phyloP scores from a whole-genome alignment of 2,888 invertebrate species.

The Branchipolynoe longqiensis region DNA sequence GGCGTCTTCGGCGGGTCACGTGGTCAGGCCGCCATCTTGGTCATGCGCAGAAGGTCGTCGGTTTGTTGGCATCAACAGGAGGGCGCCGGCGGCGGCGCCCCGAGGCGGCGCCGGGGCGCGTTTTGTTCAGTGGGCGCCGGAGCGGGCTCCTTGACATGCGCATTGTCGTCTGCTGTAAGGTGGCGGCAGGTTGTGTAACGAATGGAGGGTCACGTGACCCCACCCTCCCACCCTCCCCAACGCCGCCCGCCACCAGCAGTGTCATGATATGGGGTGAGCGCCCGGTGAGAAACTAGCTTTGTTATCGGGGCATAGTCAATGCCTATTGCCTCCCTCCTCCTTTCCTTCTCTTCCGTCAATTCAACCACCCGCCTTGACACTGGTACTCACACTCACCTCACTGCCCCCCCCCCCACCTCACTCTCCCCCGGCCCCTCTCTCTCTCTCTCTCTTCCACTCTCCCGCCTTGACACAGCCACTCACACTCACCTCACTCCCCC shows the following conservation, averaged over 20 bases:
- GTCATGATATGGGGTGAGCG: slow-evolving; percentile 15
- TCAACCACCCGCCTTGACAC: too few relatives aligned
- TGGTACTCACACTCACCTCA: too few relatives aligned
- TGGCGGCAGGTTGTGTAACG: neutral
- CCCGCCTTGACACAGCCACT: too few relatives aligned
- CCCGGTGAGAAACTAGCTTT: slow-evolving; percentile 7
- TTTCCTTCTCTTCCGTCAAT: too few relatives aligned
- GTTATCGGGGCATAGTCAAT: slow-evolving; percentile 42
- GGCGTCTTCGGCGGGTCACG: slow-evolving; percentile 41
- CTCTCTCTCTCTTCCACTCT: too few relatives aligned
- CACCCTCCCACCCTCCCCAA: too few relatives aligned
- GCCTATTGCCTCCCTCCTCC: neutral
- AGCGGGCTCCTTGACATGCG: slow-evolving; percentile 8
- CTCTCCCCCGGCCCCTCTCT: too few relatives aligned
- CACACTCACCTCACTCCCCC: too few relatives aligned
- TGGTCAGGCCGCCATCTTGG: slow-evolving; percentile 37
- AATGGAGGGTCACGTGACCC: slow-evolving; percentile 12
- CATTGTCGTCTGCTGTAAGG: slow-evolving; percentile 29
- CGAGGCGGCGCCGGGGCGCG: neutral
- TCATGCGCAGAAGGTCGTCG: slow-evolving; percentile 42
- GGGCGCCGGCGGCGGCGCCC: slow-evolving; percentile 17
- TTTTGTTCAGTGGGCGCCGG: slow-evolving; percentile 15
- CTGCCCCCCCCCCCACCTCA: neutral
- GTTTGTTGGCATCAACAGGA: slow-evolving; percentile 46
- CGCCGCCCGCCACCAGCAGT: slow-evolving; percentile 46